phyloP scores from a whole-genome alignment of 53 echinoderm and acorn worm genomes.

The Apostichopus leukothele region DNA sequence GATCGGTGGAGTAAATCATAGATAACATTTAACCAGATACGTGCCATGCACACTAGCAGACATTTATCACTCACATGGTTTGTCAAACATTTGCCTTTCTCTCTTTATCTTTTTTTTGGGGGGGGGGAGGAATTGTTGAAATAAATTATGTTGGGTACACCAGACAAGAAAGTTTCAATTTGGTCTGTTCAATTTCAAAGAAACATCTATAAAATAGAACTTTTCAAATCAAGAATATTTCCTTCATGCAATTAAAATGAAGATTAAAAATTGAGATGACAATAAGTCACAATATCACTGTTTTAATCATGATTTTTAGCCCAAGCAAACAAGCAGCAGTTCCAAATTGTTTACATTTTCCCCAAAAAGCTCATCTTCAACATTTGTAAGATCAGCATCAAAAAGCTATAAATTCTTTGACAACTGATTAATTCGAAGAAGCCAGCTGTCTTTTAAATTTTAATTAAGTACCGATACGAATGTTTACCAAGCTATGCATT shows the following conservation, averaged over 20 bases:
- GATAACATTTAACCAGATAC: not conserved
- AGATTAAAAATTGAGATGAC: not conserved
- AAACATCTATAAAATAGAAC: not conserved
- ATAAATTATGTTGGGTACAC: not conserved
- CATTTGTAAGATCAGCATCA: not conserved
- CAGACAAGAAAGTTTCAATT: not conserved
- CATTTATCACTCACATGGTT: not conserved
- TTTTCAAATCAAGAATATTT: not conserved
- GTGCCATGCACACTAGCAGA: not conserved
- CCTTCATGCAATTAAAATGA: not conserved
- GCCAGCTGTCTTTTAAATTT: not conserved
- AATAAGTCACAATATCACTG: not conserved
- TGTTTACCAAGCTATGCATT: too few relatives aligned
- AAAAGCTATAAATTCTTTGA: not conserved
- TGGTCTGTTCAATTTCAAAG: slow-evolving; percentile 4
- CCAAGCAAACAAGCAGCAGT: not conserved
- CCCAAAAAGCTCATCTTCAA: not conserved
- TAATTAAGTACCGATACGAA: too few relatives aligned
- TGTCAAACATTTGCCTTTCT: not conserved
- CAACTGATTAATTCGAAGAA: not conserved
- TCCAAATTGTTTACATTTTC: not conserved
- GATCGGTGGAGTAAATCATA: not conserved
- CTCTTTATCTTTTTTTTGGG: too few relatives aligned
- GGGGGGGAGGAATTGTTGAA: too few relatives aligned
- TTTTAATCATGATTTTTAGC: not conserved